phyloP scores from a whole-genome alignment of 2,113 vertebrate genomes.

The Cathartes aura region DNA sequence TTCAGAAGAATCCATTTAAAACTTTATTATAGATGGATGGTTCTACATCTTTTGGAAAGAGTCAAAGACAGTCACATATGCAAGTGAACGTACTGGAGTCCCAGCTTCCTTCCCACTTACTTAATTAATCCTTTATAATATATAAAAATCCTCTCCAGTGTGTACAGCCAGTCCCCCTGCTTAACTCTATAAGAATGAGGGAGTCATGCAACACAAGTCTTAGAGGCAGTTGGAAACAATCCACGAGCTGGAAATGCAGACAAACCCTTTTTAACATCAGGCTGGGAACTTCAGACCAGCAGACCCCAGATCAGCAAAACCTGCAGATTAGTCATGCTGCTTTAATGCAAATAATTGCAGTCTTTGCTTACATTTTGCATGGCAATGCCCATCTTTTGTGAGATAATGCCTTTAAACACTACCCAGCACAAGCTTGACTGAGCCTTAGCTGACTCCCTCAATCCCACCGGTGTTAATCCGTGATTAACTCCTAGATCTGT shows the following conservation, averaged over 20 bases:
- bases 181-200: not conserved
- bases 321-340: conserved; percentile 33
- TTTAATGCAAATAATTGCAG: conserved; percentile 48
- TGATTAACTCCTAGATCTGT: conserved; percentile 43
- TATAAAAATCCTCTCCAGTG: not conserved
- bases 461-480: conserved; percentile 46
- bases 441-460: not conserved
- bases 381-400: conserved; percentile 37
- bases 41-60: not conserved
- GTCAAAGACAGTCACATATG: not conserved
- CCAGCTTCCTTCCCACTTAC: not conserved
- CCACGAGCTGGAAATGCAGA: not conserved
- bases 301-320: not conserved
- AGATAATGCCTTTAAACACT: conserved; percentile 41
- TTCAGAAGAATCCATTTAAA: not conserved
- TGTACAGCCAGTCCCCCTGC: not conserved
- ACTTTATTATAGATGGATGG: not conserved
- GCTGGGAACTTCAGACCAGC: not conserved
- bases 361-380: conserved; percentile 26
- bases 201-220: not conserved
- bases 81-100: not conserved
- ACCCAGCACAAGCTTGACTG: not conserved
- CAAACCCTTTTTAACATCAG: not conserved
- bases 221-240: not conserved
- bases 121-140: not conserved